These are phyloP conservation scores for Dasysyrphus albostriatus DNA, from an alignment of 2,888 invertebrate species.

Conservation along the genomic window DNA sequence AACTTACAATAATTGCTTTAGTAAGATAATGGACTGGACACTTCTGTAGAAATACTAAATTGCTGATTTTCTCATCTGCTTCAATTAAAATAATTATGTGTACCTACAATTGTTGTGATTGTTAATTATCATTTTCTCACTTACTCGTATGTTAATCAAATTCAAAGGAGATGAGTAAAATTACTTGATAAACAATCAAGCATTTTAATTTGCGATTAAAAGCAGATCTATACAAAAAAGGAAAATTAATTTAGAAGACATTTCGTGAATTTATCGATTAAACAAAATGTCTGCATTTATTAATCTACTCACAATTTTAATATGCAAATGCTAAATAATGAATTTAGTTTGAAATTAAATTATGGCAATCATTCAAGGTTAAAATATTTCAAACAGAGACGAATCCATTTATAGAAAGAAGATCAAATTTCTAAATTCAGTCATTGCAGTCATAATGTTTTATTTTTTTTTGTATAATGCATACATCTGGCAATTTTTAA, in stretches of 20 bases:
- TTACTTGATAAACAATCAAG: too few species aligned
- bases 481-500: too few species aligned
- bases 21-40: not conserved
- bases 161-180: not conserved
- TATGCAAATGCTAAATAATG: too few species aligned
- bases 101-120: conserved; percentile 31
- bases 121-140: conserved; percentile 30
- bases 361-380: too few species aligned
- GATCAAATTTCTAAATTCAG: too few species aligned
- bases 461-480: too few species aligned
- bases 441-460: too few species aligned
- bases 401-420: too few species aligned
- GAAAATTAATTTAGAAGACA: not conserved
- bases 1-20: conserved; percentile 28
- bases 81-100: conserved; percentile 49
- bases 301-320: too few species aligned
- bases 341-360: too few species aligned
- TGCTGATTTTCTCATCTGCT: conserved; percentile 16
- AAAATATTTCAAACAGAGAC: too few species aligned
- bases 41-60: conserved; percentile 21
- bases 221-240: not conserved
- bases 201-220: not conserved
- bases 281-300: too few species aligned
- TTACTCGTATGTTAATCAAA: not conserved
- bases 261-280: not conserved